Evolutionary conservation across 2,888 invertebrate species (phyloP).

Genomic region (Mycalesis mineus): DNA sequence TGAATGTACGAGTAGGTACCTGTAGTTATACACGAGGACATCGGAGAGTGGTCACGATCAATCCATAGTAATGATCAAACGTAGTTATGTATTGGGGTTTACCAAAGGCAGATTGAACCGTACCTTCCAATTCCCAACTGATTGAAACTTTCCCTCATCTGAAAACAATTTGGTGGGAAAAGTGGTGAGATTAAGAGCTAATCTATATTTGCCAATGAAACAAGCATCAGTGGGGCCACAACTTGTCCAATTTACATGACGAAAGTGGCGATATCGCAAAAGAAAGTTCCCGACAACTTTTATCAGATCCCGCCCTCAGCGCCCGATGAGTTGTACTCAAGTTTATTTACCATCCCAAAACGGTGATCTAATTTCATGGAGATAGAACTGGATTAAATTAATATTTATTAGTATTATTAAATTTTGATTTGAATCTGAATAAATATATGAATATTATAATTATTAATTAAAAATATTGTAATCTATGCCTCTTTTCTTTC

Average conservation of each 20-base stretch:
- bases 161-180: slow-evolving; percentile 55
- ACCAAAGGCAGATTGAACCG: slow-evolving; percentile 5
- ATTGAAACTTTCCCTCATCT: slow-evolving; percentile 37
- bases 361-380: slow-evolving; percentile 40
- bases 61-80: neutral
- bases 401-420: neutral
- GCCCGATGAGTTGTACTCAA: slow-evolving; percentile 73
- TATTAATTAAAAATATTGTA: too few relatives aligned
- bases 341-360: slow-evolving; percentile 64
- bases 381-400: slow-evolving; percentile 14
- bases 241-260: slow-evolving; percentile 76
- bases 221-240: slow-evolving; percentile 61
- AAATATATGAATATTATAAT: too few relatives aligned
- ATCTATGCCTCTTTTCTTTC: too few relatives aligned
- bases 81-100: neutral
- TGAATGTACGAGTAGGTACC: too few relatives aligned
- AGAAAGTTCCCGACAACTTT: slow-evolving; percentile 72
- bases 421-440: too few relatives aligned
- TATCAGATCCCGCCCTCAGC: slow-evolving; percentile 70
- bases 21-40: neutral
- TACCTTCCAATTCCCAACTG: slow-evolving; percentile 19
- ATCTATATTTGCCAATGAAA: slow-evolving; percentile 68
- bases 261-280: slow-evolving; percentile 75
- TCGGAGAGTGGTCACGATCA: neutral
- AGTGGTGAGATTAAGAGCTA: slow-evolving; percentile 61